Percentiles rank a stretch among this genome's conserved stretches.
Evolutionary conservation across 2,888 invertebrate species (phyloP).

Genomic region (Tenthredo livida): DNA sequence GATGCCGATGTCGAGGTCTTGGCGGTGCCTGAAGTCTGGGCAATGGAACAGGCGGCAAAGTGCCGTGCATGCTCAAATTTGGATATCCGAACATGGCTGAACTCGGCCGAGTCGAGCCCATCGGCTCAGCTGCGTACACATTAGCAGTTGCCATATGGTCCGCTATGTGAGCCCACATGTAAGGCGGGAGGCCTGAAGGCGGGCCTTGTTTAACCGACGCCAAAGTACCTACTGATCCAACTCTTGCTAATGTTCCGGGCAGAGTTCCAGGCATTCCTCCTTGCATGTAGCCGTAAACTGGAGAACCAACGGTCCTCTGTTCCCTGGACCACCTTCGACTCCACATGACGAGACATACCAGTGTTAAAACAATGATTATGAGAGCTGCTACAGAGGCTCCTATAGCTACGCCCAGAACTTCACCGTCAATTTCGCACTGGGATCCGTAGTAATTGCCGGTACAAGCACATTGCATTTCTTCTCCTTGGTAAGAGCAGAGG

Average conservation of each 20-base stretch:
- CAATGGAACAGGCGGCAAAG: slow-evolving; percentile 86
- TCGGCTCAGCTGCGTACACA: slow-evolving; percentile 90
- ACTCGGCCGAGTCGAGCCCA: slow-evolving; percentile 87
- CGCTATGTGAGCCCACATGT: slow-evolving; percentile 92
- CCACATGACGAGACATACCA: slow-evolving; percentile 94
- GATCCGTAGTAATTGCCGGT: slow-evolving; percentile 93
- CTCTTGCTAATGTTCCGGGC: slow-evolving; percentile 73
- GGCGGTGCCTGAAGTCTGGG: slow-evolving; percentile 81
- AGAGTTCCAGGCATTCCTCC: slow-evolving; percentile 77
- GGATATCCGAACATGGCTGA: slow-evolving; percentile 93
- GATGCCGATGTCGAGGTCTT: slow-evolving; percentile 70
- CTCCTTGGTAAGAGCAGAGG: slow-evolving; percentile 89
- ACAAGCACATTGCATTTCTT: slow-evolving; percentile 89
- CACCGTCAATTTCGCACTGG: slow-evolving; percentile 94
- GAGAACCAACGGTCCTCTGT: slow-evolving; percentile 90
- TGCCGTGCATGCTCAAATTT: slow-evolving; percentile 80
- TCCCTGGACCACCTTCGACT: slow-evolving; percentile 95
- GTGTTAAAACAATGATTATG: slow-evolving; percentile 91
- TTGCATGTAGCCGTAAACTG: slow-evolving; percentile 93
- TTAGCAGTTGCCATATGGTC: slow-evolving; percentile 93
- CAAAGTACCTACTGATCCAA: slow-evolving; percentile 75
- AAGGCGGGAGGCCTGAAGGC: slow-evolving; percentile 82
- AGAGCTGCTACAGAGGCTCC: slow-evolving; percentile 94
- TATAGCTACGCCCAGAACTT: slow-evolving; percentile 94
- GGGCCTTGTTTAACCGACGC: slow-evolving; percentile 76